Conservation (phyloP, 1,140 invertebrate species). For the Thalassaphorura encarpata region DNA sequence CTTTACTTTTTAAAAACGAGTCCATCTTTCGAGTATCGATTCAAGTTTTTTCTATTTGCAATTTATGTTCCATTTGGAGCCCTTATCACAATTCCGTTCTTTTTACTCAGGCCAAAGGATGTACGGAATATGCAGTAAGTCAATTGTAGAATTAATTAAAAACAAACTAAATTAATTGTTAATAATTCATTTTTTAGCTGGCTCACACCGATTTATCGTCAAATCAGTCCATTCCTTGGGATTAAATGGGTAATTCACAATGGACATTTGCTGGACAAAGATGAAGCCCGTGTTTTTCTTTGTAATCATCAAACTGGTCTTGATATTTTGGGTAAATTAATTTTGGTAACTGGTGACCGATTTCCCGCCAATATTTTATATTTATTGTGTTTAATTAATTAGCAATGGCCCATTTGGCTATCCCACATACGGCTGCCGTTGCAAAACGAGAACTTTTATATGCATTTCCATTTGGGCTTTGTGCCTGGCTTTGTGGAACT, state of each 20-base stretch:
- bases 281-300: constrained; percentile 61
- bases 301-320: constrained; percentile 77
- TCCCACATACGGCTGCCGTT: too few species aligned
- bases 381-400: constrained; percentile 78
- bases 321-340: constrained; percentile 55
- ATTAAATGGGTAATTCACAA: constrained; percentile 61
- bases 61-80: constrained; percentile 56
- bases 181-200: constrained; percentile 51
- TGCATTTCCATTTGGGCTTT: constrained; percentile 78
- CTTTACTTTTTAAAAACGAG: too few species aligned
- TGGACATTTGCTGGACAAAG: constrained; percentile 61
- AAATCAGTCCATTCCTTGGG: constrained; percentile 55
- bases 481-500: constrained; percentile 74
- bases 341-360: too few species aligned
- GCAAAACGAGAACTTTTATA: constrained; percentile 83
- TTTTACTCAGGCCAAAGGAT: constrained; percentile 57
- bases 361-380: too few species aligned
- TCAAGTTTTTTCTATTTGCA: constrained; percentile 68
- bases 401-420: too few species aligned
- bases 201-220: constrained; percentile 39
- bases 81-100: constrained; percentile 59
- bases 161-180: neutral
- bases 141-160: neutral
- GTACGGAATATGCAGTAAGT: constrained; percentile 70
- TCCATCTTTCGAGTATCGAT: constrained; percentile 63